Evolutionary conservation across 2,113 vertebrate genomes (phyloP).

Genomic region (Gavialis gangeticus): DNA sequence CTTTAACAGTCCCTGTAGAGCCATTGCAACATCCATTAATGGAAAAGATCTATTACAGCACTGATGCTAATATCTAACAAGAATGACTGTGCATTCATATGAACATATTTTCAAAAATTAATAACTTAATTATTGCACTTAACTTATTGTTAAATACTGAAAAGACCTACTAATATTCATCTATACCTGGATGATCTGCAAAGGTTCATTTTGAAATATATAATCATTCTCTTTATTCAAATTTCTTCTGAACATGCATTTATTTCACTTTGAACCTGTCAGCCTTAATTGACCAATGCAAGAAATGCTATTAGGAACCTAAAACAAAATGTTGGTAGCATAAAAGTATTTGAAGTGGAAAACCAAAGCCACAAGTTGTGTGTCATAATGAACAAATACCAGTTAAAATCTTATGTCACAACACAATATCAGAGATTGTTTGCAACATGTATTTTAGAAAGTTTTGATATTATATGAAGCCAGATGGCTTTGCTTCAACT

Average conservation of each 20-base stretch:
- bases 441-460: background rate
- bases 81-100: rapidly evolving
- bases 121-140: background rate
- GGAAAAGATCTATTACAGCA: background rate
- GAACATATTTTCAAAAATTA: background rate
- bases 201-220: background rate
- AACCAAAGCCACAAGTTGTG: background rate
- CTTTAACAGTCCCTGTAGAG: rapidly evolving
- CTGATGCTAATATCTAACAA: background rate
- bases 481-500: background rate
- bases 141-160: background rate
- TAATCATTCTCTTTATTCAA: background rate
- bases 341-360: background rate
- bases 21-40: background rate
- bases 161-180: background rate
- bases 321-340: background rate
- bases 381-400: background rate
- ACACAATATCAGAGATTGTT: background rate
- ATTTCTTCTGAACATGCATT: rapidly evolving
- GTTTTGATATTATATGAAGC: background rate
- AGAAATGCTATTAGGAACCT: background rate
- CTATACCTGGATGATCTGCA: background rate
- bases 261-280: background rate
- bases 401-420: background rate
- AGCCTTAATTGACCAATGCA: rapidly evolving